Evolutionary conservation across 1,140 invertebrate species (phyloP).

Genomic region (Drosophila gunungcola): DNA sequence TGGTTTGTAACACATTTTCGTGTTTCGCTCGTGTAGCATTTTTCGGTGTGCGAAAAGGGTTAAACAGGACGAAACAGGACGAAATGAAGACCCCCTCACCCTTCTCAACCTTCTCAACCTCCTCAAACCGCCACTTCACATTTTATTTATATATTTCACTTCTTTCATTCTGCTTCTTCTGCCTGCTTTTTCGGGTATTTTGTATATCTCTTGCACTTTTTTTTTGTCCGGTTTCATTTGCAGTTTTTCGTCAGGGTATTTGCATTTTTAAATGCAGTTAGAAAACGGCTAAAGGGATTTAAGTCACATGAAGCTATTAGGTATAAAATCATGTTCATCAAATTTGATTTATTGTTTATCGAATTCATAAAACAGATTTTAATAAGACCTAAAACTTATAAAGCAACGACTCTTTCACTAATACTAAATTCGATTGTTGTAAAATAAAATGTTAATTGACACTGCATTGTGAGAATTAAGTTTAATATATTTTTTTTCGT

Average conservation of each 20-base stretch:
- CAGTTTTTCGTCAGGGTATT: neutral
- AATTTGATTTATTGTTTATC: too few relatives aligned
- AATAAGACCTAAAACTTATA: too few relatives aligned
- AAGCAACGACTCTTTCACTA: too few relatives aligned
- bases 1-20: constrained; percentile 54
- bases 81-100: constrained; percentile 28
- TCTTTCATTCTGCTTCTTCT: constrained; percentile 36
- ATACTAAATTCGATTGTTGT: too few relatives aligned
- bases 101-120: neutral
- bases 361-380: too few relatives aligned
- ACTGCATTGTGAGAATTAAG: too few relatives aligned
- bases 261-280: constrained; percentile 16
- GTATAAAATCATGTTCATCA: neutral
- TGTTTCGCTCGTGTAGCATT: constrained; percentile 47
- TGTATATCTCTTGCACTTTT: constrained; percentile 22
- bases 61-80: constrained; percentile 50
- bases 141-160: constrained; percentile 52
- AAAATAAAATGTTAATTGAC: too few relatives aligned
- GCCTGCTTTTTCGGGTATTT: constrained; percentile 28
- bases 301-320: neutral
- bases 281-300: neutral
- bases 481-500: neutral
- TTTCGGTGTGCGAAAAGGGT: constrained; percentile 44
- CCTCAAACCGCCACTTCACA: constrained; percentile 28
- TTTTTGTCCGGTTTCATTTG: constrained; percentile 11